Percentiles rank a stretch among this genome's conserved stretches.
Evolutionary conservation across 1,140 invertebrate genomes (phyloP).

Genomic region (Diplogasteroides magnus): DNA sequence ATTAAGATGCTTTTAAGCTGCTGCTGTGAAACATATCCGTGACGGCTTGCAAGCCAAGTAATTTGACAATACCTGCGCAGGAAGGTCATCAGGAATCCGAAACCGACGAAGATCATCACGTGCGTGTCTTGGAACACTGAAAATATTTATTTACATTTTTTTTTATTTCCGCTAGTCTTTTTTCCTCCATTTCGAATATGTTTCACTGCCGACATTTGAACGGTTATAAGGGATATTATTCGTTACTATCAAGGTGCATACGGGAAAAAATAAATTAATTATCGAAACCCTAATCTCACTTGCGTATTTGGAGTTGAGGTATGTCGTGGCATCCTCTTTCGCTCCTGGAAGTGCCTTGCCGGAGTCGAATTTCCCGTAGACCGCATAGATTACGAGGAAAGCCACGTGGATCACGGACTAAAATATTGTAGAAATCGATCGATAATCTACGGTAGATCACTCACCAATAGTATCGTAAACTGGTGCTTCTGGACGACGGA

Average conservation of each 20-base stretch:
- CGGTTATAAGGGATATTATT: not conserved
- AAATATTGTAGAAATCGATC: not conserved
- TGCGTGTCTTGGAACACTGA: conserved; percentile 54
- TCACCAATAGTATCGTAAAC: conserved; percentile 29
- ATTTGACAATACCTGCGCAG: conserved; percentile 62
- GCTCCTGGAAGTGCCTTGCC: conserved; percentile 7
- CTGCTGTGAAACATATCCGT: too few relatives aligned
- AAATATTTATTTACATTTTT: not conserved
- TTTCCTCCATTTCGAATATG: not conserved
- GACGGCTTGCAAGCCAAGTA: too few relatives aligned
- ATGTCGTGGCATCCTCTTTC: conserved; percentile 6
- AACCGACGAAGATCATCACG: conserved; percentile 78
- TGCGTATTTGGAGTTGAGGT: conserved; percentile 13
- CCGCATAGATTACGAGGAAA: conserved; percentile 30
- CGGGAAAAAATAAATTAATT: not conserved
- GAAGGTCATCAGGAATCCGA: conserved; percentile 93
- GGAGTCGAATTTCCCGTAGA: conserved; percentile 25
- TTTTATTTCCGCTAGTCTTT: not conserved
- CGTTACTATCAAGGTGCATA: not conserved
- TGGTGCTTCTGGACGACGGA: conserved; percentile 33
- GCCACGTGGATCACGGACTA: conserved; percentile 3
- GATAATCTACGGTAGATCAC: conserved; percentile 25
- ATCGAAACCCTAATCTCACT: conserved; percentile 6
- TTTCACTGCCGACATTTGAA: not conserved
- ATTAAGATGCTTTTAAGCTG: too few relatives aligned